Conservation (phyloP, 2,113 vertebrate genomes). For the Calidris pygmaea region DNA sequence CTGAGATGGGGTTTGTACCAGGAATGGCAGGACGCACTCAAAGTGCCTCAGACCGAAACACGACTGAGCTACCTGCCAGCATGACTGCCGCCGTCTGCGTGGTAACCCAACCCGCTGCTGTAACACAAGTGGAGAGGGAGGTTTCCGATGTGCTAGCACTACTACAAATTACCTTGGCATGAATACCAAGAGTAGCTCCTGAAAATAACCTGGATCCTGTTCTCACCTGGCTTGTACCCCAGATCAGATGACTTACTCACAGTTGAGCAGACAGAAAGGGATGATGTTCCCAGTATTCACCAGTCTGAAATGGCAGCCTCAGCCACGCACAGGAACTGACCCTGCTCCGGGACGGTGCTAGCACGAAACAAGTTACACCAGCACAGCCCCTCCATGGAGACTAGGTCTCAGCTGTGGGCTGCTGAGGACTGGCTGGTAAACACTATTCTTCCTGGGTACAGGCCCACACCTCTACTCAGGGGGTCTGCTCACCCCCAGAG, state of each 20-base stretch:
- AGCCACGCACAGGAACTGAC: neutral
- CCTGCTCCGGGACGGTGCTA: neutral
- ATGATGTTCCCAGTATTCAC: neutral
- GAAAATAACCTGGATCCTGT: slow-evolving; percentile 42
- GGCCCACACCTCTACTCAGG: neutral
- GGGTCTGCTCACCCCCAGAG: neutral
- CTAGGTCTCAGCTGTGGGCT: neutral
- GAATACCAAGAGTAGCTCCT: slow-evolving; percentile 8
- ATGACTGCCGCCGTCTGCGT: rapidly evolving
- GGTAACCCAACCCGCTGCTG: slow-evolving; percentile 31
- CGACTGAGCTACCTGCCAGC: neutral
- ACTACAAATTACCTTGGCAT: slow-evolving; percentile 36
- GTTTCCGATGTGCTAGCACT: neutral
- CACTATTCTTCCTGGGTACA: neutral
- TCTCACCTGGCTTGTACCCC: neutral
- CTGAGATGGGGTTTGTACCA: neutral
- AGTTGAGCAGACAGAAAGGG: slow-evolving; percentile 6
- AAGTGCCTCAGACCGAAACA: neutral
- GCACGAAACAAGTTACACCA: slow-evolving; percentile 3
- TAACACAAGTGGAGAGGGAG: neutral
- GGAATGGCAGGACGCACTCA: neutral
- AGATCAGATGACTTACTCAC: slow-evolving; percentile 56
- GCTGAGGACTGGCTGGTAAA: neutral
- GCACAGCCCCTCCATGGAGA: neutral
- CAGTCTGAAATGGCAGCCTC: neutral